Base-by-base conservation (phyloP, 1,140 invertebrate genomes). In the Ylistrum balloti region DNA sequence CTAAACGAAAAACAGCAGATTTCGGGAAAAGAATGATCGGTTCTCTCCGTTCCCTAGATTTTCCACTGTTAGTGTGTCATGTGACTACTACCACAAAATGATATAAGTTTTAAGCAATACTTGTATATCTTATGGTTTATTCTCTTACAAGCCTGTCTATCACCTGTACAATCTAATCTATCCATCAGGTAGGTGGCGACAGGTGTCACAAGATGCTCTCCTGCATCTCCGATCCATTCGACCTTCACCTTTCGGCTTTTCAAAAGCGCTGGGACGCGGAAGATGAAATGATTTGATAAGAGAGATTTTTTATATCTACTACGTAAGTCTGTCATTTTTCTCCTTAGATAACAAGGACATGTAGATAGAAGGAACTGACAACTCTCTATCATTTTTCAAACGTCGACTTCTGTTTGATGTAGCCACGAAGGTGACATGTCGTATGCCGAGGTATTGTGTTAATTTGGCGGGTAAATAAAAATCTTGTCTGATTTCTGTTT, bases 401-500 rank as follows among this genome's bases (percentile, higher is more conserved):
- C 56, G 56, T 74, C 56, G 22, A 74, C 56, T 28, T 74, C 22
- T 28, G 56, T 74, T 74, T 74, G 56, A 74, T 74, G 56, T 74
- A 5, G 56, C 56, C 13, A 28, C 5, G n/a, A n/a, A 74, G 56
- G 22, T 74, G 56, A 74, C 56, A 74, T 28, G 22, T 74, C 56
- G 56, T 74, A 74, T 74, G 56, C 56, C 17, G 22, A 9, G 22
- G 22, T 11, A 74, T 74, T 74, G 56, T 74, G 56, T 74, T 74
- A 74, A 74, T 74, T 74, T 74, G 56, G 56, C 56, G 56, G 56
- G 56, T 74, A 74, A 74, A 74, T 74, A 74, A 74, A 74, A 74
- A 74, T 74, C 56, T 28, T 22, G 56, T 74, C 56, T 28, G 56
- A 74, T 74, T 74, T 74, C 56, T 28, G 56, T 74, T 74, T 74